Evolutionary conservation across 2,113 vertebrate genomes (phyloP).

Genomic region (Litocranius walleri): DNA sequence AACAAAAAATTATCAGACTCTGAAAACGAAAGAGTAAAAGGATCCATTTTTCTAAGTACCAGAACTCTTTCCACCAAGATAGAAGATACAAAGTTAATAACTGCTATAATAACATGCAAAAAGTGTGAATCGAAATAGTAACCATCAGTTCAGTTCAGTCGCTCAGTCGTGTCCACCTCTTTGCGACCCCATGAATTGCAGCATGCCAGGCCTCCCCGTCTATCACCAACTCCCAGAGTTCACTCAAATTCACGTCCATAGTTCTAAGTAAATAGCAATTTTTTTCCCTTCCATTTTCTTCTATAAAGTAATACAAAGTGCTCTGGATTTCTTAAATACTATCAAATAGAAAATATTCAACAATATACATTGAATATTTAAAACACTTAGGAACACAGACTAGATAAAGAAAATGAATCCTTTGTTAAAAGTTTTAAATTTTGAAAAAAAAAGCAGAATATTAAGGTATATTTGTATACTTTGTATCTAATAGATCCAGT

Average conservation of each 20-base stretch:
- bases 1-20: background rate
- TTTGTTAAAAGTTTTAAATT: conserved; percentile 11
- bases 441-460: background rate
- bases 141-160: background rate
- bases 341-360: conserved; percentile 20
- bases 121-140: background rate
- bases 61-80: background rate
- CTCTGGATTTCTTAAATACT: conserved; percentile 4
- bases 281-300: conserved; percentile 12
- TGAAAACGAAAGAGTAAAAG: background rate
- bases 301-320: conserved; percentile 2
- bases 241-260: background rate
- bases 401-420: background rate
- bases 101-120: background rate
- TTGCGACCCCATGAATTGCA: too few species aligned
- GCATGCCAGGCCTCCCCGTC: too few species aligned
- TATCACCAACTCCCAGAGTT: too few species aligned
- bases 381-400: background rate
- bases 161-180: too few species aligned
- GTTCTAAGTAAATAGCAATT: background rate
- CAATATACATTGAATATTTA: background rate
- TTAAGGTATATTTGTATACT: background rate
- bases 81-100: background rate
- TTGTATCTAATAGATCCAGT: background rate
- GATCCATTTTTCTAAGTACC: background rate